A percentile compares a stretch with the other conserved stretches of the same genome.
Conservation (phyloP, 2,888 invertebrate species). For the Ochropacha duplaris region DNA sequence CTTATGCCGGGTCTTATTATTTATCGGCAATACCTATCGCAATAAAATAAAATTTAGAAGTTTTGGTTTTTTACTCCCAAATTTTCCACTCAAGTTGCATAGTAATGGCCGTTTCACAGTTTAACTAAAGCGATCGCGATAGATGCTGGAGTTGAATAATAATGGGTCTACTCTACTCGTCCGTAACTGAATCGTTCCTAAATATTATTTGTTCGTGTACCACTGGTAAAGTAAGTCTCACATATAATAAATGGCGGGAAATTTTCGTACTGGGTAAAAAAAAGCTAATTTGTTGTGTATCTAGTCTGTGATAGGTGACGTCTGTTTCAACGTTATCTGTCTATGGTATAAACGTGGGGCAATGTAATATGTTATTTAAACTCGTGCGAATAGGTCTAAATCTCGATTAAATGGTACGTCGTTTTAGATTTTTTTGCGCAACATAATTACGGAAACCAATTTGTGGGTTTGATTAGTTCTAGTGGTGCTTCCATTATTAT, state of each 20-base stretch:
- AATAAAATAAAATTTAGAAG: too few species aligned
- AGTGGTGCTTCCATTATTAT: background rate
- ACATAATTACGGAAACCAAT: too few species aligned
- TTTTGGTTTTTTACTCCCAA: too few species aligned
- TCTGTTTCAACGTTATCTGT: constrained; percentile 32
- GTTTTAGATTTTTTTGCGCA: too few species aligned
- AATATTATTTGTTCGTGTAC: constrained; percentile 13
- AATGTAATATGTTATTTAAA: too few species aligned
- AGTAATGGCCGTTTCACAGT: too few species aligned
- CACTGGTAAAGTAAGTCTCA: background rate
- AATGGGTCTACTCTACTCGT: background rate
- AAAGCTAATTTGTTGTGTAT: constrained; percentile 44
- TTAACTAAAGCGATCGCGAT: too few species aligned
- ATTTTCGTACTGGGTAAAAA: background rate
- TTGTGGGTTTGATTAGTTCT: background rate
- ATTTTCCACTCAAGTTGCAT: too few species aligned
- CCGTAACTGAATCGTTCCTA: constrained; percentile 3
- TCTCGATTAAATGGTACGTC: too few species aligned
- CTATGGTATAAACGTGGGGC: constrained; percentile 22
- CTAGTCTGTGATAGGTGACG: constrained; percentile 72
- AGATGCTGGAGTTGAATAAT: background rate
- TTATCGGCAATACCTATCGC: too few species aligned
- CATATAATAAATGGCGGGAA: background rate
- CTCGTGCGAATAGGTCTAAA: too few species aligned
- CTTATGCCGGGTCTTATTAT: too few species aligned